Evolutionary conservation across 2,797 vertebrate species (phyloP).

Genomic region (Dendrocincla tyrannina): DNA sequence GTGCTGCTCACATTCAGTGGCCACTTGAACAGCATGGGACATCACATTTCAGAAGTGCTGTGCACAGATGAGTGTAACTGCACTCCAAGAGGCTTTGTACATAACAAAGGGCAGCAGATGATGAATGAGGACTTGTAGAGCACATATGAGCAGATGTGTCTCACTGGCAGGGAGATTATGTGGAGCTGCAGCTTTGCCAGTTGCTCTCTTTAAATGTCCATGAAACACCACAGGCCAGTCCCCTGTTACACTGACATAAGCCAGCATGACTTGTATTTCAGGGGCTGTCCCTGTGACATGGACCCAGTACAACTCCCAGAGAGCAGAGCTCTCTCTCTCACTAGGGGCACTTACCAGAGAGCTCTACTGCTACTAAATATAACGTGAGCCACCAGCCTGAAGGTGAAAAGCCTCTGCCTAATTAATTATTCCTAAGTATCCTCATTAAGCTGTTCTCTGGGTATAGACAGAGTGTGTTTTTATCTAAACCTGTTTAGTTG

Average conservation of each 20-base stretch:
- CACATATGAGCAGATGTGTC: slow-evolving; percentile 1
- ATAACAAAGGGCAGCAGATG: slow-evolving; percentile 17
- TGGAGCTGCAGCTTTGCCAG: slow-evolving; percentile 17
- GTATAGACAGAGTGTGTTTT: neutral
- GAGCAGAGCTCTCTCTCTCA: neutral
- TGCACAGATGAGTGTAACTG: neutral
- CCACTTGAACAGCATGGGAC: neutral
- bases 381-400: neutral
- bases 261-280: neutral
- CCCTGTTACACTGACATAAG: neutral
- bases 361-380: neutral
- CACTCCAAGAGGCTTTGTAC: slow-evolving; percentile 1
- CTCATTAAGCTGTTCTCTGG: slow-evolving; percentile 21
- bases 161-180: neutral
- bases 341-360: neutral
- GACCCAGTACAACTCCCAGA: neutral
- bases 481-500: neutral
- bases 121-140: neutral
- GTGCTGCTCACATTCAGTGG: neutral
- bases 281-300: neutral
- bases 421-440: slow-evolving; percentile 42
- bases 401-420: slow-evolving; percentile 33
- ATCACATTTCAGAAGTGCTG: neutral
- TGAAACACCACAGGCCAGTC: neutral
- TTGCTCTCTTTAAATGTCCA: neutral